Base-by-base conservation (phyloP, 2,888 invertebrate genomes). In the Apodemia zela region DNA sequence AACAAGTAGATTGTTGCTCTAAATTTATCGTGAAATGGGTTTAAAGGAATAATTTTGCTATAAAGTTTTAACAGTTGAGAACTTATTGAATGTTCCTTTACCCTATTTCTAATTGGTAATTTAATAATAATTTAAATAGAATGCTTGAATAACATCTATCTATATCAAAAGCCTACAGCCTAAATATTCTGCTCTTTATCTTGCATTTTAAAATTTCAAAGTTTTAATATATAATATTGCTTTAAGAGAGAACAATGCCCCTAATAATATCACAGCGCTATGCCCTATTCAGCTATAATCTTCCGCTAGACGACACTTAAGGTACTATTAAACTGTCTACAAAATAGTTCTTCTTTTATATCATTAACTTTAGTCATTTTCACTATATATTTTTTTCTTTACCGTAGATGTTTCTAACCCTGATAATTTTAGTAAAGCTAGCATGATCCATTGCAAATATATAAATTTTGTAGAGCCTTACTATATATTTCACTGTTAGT, bases 61-160 rank as follows among this genome's bases (percentile, higher is more conserved):
- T 10, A 47, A 47, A 47, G 7, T 17, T 7, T 15, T 42, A 42
- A 47, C 2, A 17, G 15, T 47, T n/a, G 15, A 45, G 11, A 45
- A 17, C 5, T 47, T 61, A 57, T 63, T 76, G 82, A 86, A 86
- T 87, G 81, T 92, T 87, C 83, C 87, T 88, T 80, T 67, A 69
- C 80, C 75, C 84, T 78, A 86, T 85, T 75, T 73, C 78, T 73
- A 78, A 81, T 79, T 73, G 79, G 75, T 73, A 74, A 75, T 66
- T 72, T 83, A 87, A 85, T 74, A 80, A 79, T 79, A 73, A 81
- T 78, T 73, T 88, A 84, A 87, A 83, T 85, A 85, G 84, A 81
- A 74, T 79, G 90, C 89, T 89, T 91, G 80, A 84, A 79, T 82
- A 75, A 78, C 73, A 64, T 63, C 66, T 66, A 59, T 66, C 66